These are phyloP conservation scores for Vollenhovia emeryi DNA, from an alignment of 1,140 invertebrate species.

Conservation along the genomic window DNA sequence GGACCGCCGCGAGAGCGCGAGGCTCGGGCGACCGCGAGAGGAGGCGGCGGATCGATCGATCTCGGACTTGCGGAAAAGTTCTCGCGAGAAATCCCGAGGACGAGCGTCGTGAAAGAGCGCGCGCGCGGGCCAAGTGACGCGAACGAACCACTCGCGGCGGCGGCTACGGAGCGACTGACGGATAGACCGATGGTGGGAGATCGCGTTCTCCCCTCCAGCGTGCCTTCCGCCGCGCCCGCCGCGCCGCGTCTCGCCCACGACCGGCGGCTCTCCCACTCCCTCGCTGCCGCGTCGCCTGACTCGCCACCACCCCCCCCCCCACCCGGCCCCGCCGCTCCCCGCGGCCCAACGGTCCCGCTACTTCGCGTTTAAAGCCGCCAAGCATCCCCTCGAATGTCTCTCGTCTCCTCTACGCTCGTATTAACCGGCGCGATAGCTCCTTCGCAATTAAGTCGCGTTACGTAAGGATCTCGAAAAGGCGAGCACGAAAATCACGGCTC, in stretches of 20 bases:
- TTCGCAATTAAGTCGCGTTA: conserved; percentile 85
- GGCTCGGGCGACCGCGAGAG: background rate
- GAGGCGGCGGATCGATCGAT: background rate
- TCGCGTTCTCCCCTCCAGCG: conserved; percentile 40
- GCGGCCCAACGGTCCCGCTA: conserved; percentile 55
- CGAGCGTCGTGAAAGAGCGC: conserved; percentile 1
- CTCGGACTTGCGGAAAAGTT: background rate
- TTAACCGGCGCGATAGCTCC: conserved; percentile 85
- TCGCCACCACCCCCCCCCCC: too few relatives aligned
- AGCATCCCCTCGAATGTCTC: conserved; percentile 74
- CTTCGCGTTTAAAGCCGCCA: conserved; percentile 71
- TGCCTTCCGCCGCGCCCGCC: background rate
- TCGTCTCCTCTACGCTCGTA: conserved; percentile 75
- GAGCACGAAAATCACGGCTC: conserved; percentile 77
- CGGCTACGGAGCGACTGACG: conserved; percentile 81
- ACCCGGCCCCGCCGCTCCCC: conserved; percentile 11
- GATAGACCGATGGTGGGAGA: conserved; percentile 76
- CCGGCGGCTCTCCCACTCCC: background rate
- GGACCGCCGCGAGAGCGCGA: conserved; percentile 46
- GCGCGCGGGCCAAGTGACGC: conserved; percentile 21
- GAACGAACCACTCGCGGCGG: conserved; percentile 66
- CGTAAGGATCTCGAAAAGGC: conserved; percentile 80
- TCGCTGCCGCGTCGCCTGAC: conserved; percentile 11
- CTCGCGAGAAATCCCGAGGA: conserved; percentile 25
- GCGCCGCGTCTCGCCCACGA: conserved; percentile 37